Conservation (phyloP, 53 echinoderm and acorn worm species). For the Crossaster papposus region DNA sequence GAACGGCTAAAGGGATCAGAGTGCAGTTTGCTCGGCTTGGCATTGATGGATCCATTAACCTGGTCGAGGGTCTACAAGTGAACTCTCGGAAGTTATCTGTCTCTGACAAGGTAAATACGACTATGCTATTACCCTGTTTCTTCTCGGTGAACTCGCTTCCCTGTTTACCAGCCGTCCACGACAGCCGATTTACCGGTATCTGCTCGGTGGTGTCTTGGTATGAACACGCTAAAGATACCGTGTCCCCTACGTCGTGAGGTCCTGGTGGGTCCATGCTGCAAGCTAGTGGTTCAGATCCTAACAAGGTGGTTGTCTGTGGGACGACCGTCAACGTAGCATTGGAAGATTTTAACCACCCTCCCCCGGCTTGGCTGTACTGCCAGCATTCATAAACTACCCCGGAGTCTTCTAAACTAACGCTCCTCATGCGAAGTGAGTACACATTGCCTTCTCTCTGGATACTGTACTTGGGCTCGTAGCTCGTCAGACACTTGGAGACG, state of each 20-base stretch:
- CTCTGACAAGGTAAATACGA: conserved; percentile 22
- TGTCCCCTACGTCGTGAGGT: conserved; percentile 29
- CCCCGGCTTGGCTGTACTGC: conserved; percentile 31
- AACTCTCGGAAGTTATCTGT: conserved; percentile 15
- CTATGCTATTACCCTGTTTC: background rate
- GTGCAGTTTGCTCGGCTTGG: background rate
- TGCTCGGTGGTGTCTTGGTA: background rate
- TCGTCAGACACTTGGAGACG: conserved; percentile 37
- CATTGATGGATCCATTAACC: background rate
- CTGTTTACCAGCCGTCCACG: background rate
- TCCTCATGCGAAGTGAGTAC: conserved; percentile 18
- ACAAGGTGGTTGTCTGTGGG: background rate
- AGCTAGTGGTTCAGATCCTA: background rate
- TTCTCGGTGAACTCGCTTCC: background rate
- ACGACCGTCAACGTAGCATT: conserved; percentile 49
- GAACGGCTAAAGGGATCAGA: conserved; percentile 16
- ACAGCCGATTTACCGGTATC: background rate
- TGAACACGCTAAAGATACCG: conserved; percentile 19
- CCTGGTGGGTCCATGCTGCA: conserved; percentile 22
- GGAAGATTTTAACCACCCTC: conserved; percentile 25
- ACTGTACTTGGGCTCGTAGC: conserved; percentile 14
- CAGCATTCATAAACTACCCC: conserved; percentile 49
- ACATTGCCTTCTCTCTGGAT: conserved; percentile 1
- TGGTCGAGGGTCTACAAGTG: background rate
- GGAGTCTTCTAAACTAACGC: conserved; percentile 3